A percentile compares a stretch with the other conserved stretches of the same genome.
phyloP scores from a whole-genome alignment of 2,113 vertebrate species.

The Terrapene triunguis region DNA sequence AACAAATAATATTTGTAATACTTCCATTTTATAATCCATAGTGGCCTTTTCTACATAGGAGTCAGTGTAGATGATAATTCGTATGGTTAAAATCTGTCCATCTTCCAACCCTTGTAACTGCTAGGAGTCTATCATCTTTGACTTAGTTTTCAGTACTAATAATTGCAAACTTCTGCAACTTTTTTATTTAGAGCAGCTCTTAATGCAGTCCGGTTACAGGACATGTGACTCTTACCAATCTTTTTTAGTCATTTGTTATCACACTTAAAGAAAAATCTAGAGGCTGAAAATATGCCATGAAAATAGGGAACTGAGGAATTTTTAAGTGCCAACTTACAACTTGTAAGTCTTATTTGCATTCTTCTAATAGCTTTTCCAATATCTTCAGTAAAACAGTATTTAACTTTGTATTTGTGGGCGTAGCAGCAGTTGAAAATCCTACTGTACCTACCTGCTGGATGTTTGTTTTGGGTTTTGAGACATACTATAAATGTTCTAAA shows the following conservation, averaged over 20 bases:
- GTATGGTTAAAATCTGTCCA: neutral
- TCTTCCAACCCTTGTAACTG: neutral
- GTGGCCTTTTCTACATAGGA: neutral
- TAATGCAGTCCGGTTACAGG: conserved; percentile 9
- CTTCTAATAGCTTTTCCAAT: neutral
- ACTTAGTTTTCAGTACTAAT: neutral
- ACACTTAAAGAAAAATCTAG: neutral
- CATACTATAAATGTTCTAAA: neutral
- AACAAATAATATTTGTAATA: neutral
- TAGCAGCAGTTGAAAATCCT: neutral
- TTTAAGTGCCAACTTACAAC: neutral
- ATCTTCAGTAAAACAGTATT: neutral
- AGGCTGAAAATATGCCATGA: neutral
- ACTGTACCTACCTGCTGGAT: neutral
- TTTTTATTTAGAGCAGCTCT: neutral
- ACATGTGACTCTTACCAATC: conserved; percentile 42
- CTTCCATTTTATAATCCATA: neutral
- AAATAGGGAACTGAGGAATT: neutral
- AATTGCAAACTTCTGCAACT: neutral
- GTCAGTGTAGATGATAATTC: neutral
- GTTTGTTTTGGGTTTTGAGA: neutral
- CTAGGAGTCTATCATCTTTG: neutral
- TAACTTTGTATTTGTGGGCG: neutral
- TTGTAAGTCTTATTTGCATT: neutral
- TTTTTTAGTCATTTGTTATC: conserved; percentile 52